Percentiles rank a stretch among this genome's conserved stretches.
phyloP scores from a whole-genome alignment of 2,113 vertebrate genomes.

The Dascyllus trimaculatus region DNA sequence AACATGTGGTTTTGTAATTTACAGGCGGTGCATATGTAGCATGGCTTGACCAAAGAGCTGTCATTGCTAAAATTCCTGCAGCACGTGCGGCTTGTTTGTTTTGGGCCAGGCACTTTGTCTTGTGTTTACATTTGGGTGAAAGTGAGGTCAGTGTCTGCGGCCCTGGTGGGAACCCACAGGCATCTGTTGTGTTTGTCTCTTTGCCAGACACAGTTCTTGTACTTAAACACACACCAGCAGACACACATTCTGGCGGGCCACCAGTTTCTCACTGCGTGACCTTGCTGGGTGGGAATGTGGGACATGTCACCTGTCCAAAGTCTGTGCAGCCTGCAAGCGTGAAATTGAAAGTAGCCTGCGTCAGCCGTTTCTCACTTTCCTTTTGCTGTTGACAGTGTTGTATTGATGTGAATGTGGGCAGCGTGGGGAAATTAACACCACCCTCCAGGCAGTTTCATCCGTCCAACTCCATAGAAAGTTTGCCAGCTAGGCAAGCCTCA shows the following conservation, averaged over 20 bases:
- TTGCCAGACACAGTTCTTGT: conserved; percentile 42
- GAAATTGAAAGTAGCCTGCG: conserved; percentile 23
- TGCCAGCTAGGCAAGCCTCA: neutral
- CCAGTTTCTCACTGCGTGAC: conserved; percentile 40
- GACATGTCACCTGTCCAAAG: conserved; percentile 60
- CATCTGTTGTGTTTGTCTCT: conserved; percentile 64
- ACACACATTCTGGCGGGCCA: conserved; percentile 35
- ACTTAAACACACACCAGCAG: neutral
- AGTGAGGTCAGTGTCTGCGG: conserved; percentile 67
- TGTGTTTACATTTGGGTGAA: conserved; percentile 72
- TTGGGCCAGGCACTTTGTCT: conserved; percentile 61
- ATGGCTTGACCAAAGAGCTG: neutral
- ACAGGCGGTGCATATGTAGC: neutral
- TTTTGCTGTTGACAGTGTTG: conserved; percentile 1
- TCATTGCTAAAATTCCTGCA: conserved; percentile 31
- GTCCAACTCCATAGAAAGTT: neutral
- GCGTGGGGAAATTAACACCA: conserved; percentile 21
- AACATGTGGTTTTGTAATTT: conserved; percentile 40
- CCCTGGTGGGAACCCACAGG: conserved; percentile 61
- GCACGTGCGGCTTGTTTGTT: conserved; percentile 70
- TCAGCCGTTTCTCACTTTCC: neutral
- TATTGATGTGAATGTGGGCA: neutral
- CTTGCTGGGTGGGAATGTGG: conserved; percentile 49
- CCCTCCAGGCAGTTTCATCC: neutral
- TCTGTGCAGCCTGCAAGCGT: neutral